Percentiles rank a stretch among this genome's conserved stretches.
phyloP scores from a whole-genome alignment of 92 coral and sea anemone species.

The Porites cylindrica region DNA sequence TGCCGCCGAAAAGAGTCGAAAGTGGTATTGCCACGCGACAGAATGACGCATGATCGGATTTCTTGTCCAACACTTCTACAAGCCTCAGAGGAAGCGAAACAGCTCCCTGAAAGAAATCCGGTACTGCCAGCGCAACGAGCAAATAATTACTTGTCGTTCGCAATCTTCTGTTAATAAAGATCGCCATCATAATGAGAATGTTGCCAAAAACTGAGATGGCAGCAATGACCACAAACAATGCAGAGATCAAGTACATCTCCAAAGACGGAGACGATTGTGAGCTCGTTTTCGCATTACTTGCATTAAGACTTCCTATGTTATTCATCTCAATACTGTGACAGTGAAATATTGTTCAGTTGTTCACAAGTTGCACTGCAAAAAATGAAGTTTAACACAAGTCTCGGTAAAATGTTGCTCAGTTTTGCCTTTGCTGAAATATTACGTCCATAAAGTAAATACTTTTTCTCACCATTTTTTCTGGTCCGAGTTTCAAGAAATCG shows the following conservation, averaged over 20 bases:
- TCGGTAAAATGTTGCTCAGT: too few relatives aligned
- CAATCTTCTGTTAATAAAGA: slow-evolving; percentile 52
- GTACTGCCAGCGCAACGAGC: slow-evolving; percentile 74
- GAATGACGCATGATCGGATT: slow-evolving; percentile 29
- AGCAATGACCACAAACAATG: slow-evolving; percentile 40
- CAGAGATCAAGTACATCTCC: slow-evolving; percentile 17
- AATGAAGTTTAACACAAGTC: too few relatives aligned
- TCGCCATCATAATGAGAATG: slow-evolving; percentile 69
- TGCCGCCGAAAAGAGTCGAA: slow-evolving; percentile 68
- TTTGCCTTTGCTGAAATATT: too few relatives aligned
- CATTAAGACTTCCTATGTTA: neutral
- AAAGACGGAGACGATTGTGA: neutral
- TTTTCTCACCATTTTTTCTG: too few relatives aligned
- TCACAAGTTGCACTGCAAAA: neutral
- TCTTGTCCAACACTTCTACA: slow-evolving; percentile 52
- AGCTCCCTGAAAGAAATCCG: slow-evolving; percentile 82
- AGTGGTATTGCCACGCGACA: slow-evolving; percentile 68
- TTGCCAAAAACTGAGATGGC: slow-evolving; percentile 75
- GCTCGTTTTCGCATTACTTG: neutral
- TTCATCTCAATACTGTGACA: neutral
- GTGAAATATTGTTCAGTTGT: neutral
- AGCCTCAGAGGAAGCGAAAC: slow-evolving; percentile 77
- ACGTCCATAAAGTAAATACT: too few relatives aligned
- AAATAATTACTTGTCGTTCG: slow-evolving; percentile 78
- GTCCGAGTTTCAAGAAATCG: too few relatives aligned